phyloP scores from a whole-genome alignment of 2,113 vertebrate species.

The Sitta europaea region DNA sequence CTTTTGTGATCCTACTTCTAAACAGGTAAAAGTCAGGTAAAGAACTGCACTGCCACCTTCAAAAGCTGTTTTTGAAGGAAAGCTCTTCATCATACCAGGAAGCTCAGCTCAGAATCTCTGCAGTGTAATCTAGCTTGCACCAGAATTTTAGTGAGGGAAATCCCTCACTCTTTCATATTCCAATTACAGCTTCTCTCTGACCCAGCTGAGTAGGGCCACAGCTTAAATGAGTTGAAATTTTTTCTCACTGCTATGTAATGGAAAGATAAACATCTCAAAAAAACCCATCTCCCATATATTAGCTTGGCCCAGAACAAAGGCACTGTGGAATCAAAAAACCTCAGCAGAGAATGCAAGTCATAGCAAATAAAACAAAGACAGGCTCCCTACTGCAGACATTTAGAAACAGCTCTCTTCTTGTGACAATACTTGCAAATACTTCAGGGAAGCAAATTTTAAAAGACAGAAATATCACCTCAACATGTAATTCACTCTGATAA shows the following conservation, averaged over 20 bases:
- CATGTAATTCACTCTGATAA: not conserved
- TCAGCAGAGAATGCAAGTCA: not conserved
- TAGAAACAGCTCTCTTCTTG: not conserved
- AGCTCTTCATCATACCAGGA: not conserved
- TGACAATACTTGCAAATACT: not conserved
- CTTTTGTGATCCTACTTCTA: not conserved
- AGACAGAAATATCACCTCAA: not conserved
- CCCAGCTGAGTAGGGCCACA: not conserved
- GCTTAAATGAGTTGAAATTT: not conserved
- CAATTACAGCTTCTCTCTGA: not conserved
- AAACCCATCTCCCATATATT: not conserved
- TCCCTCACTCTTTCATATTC: not conserved
- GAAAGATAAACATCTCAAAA: not conserved
- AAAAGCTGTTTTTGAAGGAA: not conserved
- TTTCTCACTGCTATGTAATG: not conserved
- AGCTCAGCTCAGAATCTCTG: not conserved
- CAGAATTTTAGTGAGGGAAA: not conserved
- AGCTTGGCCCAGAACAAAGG: not conserved
- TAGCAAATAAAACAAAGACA: not conserved
- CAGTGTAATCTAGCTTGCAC: not conserved
- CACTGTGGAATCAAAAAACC: not conserved
- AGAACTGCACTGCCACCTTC: not conserved
- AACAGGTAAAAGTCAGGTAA: not conserved
- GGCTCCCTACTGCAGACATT: not conserved
- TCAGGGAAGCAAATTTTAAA: not conserved